Evolutionary conservation across 2,888 invertebrate genomes (phyloP).

Genomic region (Trichogramma evanescens): DNA sequence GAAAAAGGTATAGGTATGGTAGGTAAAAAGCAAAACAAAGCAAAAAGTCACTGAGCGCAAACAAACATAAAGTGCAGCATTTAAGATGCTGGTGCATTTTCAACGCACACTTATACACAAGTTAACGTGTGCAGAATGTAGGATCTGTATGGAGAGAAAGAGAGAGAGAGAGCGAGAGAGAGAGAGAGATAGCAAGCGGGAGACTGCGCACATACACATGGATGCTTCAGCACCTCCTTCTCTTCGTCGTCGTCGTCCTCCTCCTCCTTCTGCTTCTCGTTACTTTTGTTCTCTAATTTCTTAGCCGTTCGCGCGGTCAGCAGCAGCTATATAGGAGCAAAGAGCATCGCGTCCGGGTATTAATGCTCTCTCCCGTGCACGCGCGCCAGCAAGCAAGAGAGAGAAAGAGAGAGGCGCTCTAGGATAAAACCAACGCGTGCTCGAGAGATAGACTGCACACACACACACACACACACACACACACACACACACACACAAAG

Average conservation of each 20-base stretch:
- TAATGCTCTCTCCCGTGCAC: background rate
- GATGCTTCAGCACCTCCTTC: too few species aligned
- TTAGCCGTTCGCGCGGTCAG: background rate
- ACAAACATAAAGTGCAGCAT: conserved; percentile 5
- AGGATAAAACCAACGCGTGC: conserved; percentile 29
- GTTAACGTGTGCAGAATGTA: background rate
- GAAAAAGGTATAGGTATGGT: too few species aligned
- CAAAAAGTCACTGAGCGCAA: background rate
- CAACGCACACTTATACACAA: conserved; percentile 4
- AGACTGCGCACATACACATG: too few species aligned
- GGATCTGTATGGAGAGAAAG: too few species aligned
- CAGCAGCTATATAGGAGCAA: conserved; percentile 8
- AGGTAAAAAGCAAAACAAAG: too few species aligned
- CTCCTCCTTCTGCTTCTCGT: conserved; percentile 7
- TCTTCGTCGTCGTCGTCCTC: too few species aligned
- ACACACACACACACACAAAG: too few species aligned
- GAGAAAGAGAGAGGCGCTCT: conserved; percentile 8
- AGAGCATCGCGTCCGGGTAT: background rate
- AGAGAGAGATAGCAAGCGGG: too few species aligned
- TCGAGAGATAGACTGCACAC: background rate
- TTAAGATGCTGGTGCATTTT: conserved; percentile 15
- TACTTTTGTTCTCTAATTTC: conserved; percentile 21
- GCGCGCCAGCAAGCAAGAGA: background rate
- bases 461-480: too few species aligned
- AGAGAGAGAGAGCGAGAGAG: too few species aligned